Evolutionary conservation across 2,797 vertebrate genomes (phyloP), one percentile per base, ranked within the genome.

Genomic region (Lepidocolaptes lacrymiger): DNA sequence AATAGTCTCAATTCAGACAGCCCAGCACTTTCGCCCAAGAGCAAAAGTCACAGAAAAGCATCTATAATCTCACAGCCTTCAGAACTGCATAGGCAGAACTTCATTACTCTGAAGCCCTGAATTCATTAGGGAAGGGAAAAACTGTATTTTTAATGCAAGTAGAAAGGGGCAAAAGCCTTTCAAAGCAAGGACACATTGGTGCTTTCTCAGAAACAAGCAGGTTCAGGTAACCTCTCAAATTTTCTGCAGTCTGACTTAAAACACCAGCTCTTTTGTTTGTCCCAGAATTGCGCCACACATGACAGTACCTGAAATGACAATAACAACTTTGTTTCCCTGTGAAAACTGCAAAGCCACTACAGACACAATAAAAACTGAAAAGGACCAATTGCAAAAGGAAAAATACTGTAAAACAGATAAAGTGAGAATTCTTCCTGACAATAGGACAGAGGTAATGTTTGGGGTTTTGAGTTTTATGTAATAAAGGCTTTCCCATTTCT

Each of bases 211-310:
- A 68, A 88, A 59, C n/a, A 32, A 28, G 28, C 15, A 51, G 44
- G 26, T 88, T 69, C 87, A 84, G 66, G 82, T 79, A 91, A 72
- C 39, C 34, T 84, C 51, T 68, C 58, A 27, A 55, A 37, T 85
- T 91, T 89, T 88, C 80, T 82, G 58, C 83, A 78, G 51, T 84
- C 51, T 61, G 32, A 66, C 48, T 32, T 84, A 56, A 92, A 94
- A 83, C 85, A 94, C 49, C 80, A 84, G 67, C 73, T 91, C 80
- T 74, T 51, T 67, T 86, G 28, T 84, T 61, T 85, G 85, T 67
- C 77, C 48, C 58, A 84, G 39, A 81, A 43, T 3, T 43, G 55
- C 59, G 49, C 44, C 41, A 12, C 24, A 12, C 22, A 22, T 76
- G 81, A 44, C 34, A 66, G 61, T 49, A 72, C 48, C 69, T 76